Conservation (phyloP, 2,113 vertebrate genomes). For the Accipiter virgatus region DNA sequence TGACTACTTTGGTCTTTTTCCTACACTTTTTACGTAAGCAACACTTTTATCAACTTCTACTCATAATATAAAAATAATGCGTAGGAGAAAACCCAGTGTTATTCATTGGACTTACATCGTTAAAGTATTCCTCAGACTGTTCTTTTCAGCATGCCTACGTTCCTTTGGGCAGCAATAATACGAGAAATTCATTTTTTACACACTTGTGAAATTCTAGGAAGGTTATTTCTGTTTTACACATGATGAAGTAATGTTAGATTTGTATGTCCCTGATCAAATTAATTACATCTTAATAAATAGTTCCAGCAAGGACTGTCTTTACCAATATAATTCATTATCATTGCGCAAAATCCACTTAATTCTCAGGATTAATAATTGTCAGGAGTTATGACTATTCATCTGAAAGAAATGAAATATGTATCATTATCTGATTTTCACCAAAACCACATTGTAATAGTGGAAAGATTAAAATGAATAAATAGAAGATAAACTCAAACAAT, state of each 20-base stretch:
- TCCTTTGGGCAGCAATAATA: neutral
- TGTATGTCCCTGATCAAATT: neutral
- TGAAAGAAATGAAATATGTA: neutral
- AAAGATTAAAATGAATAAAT: neutral
- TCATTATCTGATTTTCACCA: neutral
- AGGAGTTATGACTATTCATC: neutral
- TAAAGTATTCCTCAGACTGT: neutral
- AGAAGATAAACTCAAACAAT: neutral
- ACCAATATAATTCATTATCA: neutral
- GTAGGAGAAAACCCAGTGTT: neutral
- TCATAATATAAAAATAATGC: neutral
- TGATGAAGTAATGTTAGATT: neutral
- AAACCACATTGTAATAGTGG: neutral
- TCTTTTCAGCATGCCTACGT: neutral
- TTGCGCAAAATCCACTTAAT: neutral
- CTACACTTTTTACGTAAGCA: neutral
- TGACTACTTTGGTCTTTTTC: neutral
- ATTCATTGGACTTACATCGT: neutral
- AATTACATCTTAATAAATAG: neutral
- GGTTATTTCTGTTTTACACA: neutral
- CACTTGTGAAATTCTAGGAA: neutral
- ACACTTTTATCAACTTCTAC: neutral
- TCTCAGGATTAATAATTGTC: neutral
- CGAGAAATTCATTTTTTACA: neutral
- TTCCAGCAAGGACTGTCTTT: neutral